phyloP scores from a whole-genome alignment of 2,113 vertebrate species.

The Semicossyphus pulcher region DNA sequence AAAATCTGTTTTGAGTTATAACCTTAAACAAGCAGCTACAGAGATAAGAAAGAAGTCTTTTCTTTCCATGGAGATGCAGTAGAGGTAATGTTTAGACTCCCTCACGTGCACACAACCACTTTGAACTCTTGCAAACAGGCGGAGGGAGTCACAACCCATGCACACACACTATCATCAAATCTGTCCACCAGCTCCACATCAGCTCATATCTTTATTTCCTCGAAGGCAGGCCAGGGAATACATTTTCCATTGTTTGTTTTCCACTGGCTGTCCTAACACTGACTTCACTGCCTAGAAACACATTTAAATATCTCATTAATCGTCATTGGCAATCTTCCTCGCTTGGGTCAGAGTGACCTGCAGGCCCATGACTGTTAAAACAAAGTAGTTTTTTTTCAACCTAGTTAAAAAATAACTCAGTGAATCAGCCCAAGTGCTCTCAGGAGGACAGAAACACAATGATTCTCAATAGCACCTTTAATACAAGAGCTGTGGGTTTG shows the following conservation, averaged over 20 bases:
- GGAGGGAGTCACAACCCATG: not conserved
- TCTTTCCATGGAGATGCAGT: not conserved
- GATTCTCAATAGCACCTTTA: not conserved
- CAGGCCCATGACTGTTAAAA: not conserved
- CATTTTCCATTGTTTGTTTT: slow-evolving; percentile 22
- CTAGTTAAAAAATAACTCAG: not conserved
- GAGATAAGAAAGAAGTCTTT: not conserved
- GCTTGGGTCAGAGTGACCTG: not conserved
- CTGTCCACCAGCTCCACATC: slow-evolving; percentile 6
- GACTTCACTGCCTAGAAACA: slow-evolving; percentile 13
- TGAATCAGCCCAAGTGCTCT: not conserved
- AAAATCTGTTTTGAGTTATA: not conserved
- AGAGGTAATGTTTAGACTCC: not conserved
- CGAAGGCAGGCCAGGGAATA: not conserved
- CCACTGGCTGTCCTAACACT: slow-evolving; percentile 1
- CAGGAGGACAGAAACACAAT: not conserved
- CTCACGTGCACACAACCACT: not conserved
- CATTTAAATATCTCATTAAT: slow-evolving; percentile 5
- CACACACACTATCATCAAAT: not conserved
- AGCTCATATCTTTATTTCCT: not conserved
- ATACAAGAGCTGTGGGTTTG: not conserved
- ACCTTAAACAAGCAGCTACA: not conserved
- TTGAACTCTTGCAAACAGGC: not conserved
- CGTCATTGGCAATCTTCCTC: not conserved
- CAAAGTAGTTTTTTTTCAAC: not conserved